Conservation (phyloP, 2,888 invertebrate genomes). For the Ophonus ardosiacus region DNA sequence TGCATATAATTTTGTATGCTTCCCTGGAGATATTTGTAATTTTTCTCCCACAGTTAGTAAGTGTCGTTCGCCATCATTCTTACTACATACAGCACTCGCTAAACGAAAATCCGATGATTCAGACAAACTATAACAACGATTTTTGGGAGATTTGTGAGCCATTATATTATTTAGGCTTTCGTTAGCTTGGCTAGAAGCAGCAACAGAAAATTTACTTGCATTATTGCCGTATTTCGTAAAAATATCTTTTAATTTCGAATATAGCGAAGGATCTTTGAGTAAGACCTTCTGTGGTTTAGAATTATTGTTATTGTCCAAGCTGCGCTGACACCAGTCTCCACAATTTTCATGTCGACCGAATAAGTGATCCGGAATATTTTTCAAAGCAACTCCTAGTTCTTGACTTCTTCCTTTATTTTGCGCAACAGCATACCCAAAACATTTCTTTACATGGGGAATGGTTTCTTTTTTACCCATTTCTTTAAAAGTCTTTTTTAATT, state of each 20-base stretch:
- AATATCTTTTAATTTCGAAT: not conserved
- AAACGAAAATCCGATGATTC: constrained; percentile 63
- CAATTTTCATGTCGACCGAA: constrained; percentile 65
- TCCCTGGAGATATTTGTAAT: constrained; percentile 64
- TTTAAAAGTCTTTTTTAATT: constrained; percentile 62
- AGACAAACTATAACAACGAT: constrained; percentile 61
- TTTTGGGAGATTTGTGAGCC: constrained; percentile 68
- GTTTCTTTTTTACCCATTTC: constrained; percentile 64
- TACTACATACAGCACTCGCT: constrained; percentile 64
- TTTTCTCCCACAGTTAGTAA: constrained; percentile 52
- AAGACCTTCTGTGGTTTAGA: not conserved
- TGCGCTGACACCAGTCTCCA: constrained; percentile 66
- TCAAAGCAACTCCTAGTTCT: constrained; percentile 62
- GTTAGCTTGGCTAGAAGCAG: constrained; percentile 66
- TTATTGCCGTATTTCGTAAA: constrained; percentile 66
- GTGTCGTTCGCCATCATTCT: constrained; percentile 64
- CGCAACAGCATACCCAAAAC: constrained; percentile 66
- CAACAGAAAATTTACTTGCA: constrained; percentile 65
- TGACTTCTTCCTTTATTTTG: constrained; percentile 59
- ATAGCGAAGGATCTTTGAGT: not conserved
- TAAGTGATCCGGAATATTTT: constrained; percentile 66
- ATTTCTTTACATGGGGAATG: constrained; percentile 67
- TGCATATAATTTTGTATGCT: constrained; percentile 52
- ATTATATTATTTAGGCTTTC: constrained; percentile 67
- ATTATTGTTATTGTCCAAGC: not conserved